phyloP scores from a whole-genome alignment of 1,140 invertebrate genomes.

The Rhyzopertha dominica region DNA sequence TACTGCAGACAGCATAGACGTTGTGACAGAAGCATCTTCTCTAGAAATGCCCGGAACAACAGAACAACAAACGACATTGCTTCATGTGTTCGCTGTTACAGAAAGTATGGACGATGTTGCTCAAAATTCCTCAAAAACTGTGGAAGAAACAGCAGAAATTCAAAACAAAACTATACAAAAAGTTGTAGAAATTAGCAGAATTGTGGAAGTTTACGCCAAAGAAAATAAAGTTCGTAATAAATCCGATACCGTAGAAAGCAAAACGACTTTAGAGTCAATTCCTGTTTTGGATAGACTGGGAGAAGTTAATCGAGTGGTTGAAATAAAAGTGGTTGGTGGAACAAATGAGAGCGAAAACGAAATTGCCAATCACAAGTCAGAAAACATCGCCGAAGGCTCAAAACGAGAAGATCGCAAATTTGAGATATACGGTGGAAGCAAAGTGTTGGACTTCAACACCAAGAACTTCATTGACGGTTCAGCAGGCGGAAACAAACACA shows the following conservation, averaged over 20 bases:
- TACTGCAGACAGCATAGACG: slow-evolving; percentile 12
- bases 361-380: no score
- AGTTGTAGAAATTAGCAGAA: slow-evolving; percentile 59
- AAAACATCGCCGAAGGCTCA: slow-evolving; percentile 1
- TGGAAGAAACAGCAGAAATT: slow-evolving; percentile 12
- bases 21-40: slow-evolving; percentile 6
- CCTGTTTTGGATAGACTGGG: slow-evolving; percentile 59
- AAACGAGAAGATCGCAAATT: slow-evolving; percentile 30
- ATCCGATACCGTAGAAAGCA: slow-evolving; percentile 48
- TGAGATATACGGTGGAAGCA: slow-evolving; percentile 30
- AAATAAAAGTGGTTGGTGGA: slow-evolving; percentile 57
- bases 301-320: slow-evolving; percentile 59
- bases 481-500: not conserved
- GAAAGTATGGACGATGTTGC: no score
- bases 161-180: slow-evolving; percentile 48
- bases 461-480: slow-evolving; percentile 2
- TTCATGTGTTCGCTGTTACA: slow-evolving; percentile 49
- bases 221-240: slow-evolving; percentile 50
- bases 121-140: slow-evolving; percentile 17
- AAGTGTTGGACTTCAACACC: slow-evolving; percentile 12
- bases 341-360: slow-evolving; percentile 30
- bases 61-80: slow-evolving; percentile 47
- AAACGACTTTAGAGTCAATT: slow-evolving; percentile 51
- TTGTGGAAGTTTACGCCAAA: slow-evolving; percentile 60
- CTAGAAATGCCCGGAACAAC: slow-evolving; percentile 28